These are phyloP conservation scores for Teinopalpus imperialis DNA, from an alignment of 2,888 invertebrate species.

Conservation along the genomic window DNA sequence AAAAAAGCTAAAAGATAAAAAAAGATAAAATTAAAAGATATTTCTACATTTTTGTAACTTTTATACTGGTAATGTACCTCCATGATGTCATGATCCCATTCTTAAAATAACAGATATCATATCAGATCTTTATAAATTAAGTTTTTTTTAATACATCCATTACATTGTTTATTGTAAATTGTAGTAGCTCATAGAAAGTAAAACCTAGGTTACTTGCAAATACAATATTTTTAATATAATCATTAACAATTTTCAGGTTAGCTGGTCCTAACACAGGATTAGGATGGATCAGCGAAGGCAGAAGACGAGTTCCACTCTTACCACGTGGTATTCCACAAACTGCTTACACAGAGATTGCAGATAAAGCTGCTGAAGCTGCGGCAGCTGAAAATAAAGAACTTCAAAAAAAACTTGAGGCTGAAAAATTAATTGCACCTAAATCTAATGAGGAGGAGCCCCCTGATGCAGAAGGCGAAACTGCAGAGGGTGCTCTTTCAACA, in stretches of 20 bases:
- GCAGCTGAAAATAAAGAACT: slow-evolving; percentile 65
- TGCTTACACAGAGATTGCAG: slow-evolving; percentile 91
- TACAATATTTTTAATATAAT: too few species aligned
- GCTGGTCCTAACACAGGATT: slow-evolving; percentile 85
- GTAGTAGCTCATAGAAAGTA: too few species aligned
- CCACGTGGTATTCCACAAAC: slow-evolving; percentile 93
- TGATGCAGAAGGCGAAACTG: slow-evolving; percentile 56
- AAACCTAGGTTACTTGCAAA: too few species aligned
- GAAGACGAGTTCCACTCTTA: slow-evolving; percentile 90
- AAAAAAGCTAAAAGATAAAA: too few species aligned
- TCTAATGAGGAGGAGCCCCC: slow-evolving; percentile 56
- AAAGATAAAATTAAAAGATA: too few species aligned
- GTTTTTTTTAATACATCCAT: too few species aligned
- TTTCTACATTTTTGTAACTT: too few species aligned
- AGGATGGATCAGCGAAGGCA: slow-evolving; percentile 94
- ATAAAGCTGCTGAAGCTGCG: slow-evolving; percentile 84
- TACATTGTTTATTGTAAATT: too few species aligned
- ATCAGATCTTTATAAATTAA: too few species aligned
- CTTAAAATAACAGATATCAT: too few species aligned
- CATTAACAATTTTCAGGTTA: slow-evolving; percentile 77
- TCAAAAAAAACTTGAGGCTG: slow-evolving; percentile 59
- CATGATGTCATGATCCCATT: too few species aligned
- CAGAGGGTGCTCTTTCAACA: slow-evolving; percentile 47
- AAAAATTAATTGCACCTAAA: slow-evolving; percentile 58
- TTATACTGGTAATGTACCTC: too few species aligned